A percentile compares a stretch with the other conserved stretches of the same genome.
Evolutionary conservation across 2,113 vertebrate species (phyloP).

Genomic region (Sakesphorus luctuosus): DNA sequence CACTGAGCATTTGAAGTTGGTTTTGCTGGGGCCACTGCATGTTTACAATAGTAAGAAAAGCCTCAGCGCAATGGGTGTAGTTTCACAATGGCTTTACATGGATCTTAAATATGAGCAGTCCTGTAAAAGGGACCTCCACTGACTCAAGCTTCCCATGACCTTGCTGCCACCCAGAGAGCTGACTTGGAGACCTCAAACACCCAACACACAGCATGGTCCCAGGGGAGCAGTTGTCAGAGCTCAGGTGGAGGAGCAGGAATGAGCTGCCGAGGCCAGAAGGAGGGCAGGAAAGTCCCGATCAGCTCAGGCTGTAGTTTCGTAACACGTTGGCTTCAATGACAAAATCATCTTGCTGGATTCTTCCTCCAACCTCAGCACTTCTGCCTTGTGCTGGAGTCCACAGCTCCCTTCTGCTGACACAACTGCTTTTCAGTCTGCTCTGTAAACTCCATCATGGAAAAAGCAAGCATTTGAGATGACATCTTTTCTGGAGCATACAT

Average conservation of each 20-base stretch:
- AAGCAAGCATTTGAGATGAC: background rate
- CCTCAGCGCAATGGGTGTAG: background rate
- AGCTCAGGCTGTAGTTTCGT: background rate
- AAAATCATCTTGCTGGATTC: background rate
- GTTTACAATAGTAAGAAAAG: constrained; percentile 2
- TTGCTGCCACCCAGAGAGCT: background rate
- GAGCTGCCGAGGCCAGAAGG: background rate
- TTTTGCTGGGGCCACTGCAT: background rate
- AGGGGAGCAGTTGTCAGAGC: background rate
- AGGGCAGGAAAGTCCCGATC: background rate
- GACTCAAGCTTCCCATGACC: background rate
- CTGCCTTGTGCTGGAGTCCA: background rate
- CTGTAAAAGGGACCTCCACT: background rate
- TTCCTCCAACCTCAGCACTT: background rate
- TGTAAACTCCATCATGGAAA: background rate
- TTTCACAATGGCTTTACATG: background rate
- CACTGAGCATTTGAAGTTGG: background rate
- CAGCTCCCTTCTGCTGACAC: background rate
- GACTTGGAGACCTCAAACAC: background rate
- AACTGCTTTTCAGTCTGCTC: background rate
- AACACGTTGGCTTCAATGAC: fast-evolving
- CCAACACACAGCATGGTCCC: fast-evolving
- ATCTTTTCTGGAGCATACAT: background rate
- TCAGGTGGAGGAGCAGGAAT: background rate
- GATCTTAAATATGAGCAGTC: background rate